Conservation (phyloP, 2,797 vertebrate species). For the Epinephelus coioides region DNA sequence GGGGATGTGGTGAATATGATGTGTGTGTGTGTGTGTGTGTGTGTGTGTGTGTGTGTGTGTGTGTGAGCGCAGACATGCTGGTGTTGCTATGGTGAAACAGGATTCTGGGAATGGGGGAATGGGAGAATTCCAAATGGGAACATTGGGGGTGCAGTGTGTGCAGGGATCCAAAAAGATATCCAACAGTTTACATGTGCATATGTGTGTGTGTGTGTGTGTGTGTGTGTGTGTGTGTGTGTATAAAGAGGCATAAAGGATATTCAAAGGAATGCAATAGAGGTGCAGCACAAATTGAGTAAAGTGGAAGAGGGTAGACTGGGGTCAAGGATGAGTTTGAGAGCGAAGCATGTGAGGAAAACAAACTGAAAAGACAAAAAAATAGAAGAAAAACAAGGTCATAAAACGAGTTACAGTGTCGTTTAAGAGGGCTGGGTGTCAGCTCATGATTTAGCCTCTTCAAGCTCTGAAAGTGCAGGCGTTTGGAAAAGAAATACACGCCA, state of each 20-base stretch:
- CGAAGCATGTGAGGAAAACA: conserved; percentile 8
- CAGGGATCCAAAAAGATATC: conserved; percentile 37
- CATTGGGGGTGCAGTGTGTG: conserved; percentile 60
- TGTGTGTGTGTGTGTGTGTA: neutral
- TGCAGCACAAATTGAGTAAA: neutral
- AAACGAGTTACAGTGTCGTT: conserved; percentile 57
- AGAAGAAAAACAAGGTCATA: conserved; percentile 59
- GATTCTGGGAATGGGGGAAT: conserved; percentile 54
- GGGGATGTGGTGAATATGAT: conserved; percentile 60
- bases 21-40: conserved; percentile 21
- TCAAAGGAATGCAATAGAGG: neutral
- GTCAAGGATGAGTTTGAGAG: conserved; percentile 12
- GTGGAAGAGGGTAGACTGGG: neutral
- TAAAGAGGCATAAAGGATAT: neutral
- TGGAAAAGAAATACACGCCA: neutral
- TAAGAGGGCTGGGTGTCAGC: conserved; percentile 48
- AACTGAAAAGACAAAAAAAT: neutral
- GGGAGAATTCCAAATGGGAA: conserved; percentile 61
- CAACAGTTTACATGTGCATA: conserved; percentile 26
- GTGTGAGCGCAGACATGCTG: conserved; percentile 41
- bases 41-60: conserved; percentile 29
- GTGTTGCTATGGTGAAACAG: conserved; percentile 58
- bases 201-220: conserved; percentile 13
- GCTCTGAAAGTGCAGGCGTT: conserved; percentile 18
- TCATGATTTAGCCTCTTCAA: conserved; percentile 47